Conservation (phyloP, 2,888 invertebrate genomes). For the Lydus trimaculatus region DNA sequence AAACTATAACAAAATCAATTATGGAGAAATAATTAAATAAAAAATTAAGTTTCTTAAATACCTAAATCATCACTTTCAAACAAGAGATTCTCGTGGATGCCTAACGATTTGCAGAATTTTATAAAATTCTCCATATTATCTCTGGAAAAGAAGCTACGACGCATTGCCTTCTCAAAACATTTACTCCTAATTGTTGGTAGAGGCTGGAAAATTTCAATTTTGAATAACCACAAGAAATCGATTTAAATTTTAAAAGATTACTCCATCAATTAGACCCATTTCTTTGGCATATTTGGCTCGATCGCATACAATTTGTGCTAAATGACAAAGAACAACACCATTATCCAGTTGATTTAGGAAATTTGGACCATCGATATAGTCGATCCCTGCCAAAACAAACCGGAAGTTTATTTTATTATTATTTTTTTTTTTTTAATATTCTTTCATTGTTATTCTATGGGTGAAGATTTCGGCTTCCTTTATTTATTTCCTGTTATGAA, state of each 20-base stretch:
- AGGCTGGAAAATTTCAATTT: slow-evolving; percentile 63
- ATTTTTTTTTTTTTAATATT: background rate
- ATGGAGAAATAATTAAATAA: too few relatives aligned
- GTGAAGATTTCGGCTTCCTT: background rate
- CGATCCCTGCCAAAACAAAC: slow-evolving; percentile 66
- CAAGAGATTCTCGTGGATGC: slow-evolving; percentile 85
- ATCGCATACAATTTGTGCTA: slow-evolving; percentile 80
- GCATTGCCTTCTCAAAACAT: slow-evolving; percentile 83
- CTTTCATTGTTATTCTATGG: background rate
- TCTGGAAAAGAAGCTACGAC: slow-evolving; percentile 86
- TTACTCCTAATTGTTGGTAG: slow-evolving; percentile 76
- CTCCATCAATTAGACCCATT: slow-evolving; percentile 64
- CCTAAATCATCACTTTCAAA: slow-evolving; percentile 92
- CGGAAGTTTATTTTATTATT: background rate
- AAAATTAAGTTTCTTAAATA: slow-evolving; percentile 53
- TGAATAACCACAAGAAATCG: background rate
- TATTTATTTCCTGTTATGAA: background rate
- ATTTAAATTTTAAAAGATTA: background rate
- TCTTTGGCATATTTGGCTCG: slow-evolving; percentile 73
- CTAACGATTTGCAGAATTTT: slow-evolving; percentile 82
- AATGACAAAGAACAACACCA: slow-evolving; percentile 81
- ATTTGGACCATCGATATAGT: slow-evolving; percentile 78
- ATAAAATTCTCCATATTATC: slow-evolving; percentile 92
- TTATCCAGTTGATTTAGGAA: slow-evolving; percentile 85
- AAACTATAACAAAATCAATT: slow-evolving; percentile 64